Evolutionary conservation across 92 coral and sea anemone species (phyloP).

Genomic region (Parazoanthus swiftii): DNA sequence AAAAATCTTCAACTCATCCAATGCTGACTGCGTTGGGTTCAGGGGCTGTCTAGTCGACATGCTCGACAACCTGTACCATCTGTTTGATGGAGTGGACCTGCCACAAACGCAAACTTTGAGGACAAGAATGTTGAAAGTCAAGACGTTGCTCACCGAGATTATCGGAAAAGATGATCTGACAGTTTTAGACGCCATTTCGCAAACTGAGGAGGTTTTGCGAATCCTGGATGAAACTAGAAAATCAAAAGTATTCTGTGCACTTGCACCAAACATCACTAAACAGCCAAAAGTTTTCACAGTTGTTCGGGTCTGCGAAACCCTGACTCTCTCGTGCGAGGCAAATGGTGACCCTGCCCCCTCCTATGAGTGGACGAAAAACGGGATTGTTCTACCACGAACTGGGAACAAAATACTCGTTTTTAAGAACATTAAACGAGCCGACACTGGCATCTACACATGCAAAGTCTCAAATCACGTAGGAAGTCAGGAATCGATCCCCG

Average conservation of each 20-base stretch:
- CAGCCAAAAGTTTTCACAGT: slow-evolving; percentile 69
- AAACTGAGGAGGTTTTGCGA: slow-evolving; percentile 47
- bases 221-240: slow-evolving; percentile 48
- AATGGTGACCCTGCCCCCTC: slow-evolving; percentile 49
- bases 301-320: slow-evolving; percentile 50
- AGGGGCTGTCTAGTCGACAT: slow-evolving; percentile 60
- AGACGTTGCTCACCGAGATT: slow-evolving; percentile 39
- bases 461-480: slow-evolving; percentile 69
- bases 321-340: slow-evolving; percentile 64
- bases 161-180: slow-evolving; percentile 46
- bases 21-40: slow-evolving; percentile 69
- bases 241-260: slow-evolving; percentile 63
- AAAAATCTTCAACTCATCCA: slow-evolving; percentile 52
- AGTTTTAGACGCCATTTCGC: slow-evolving; percentile 46
- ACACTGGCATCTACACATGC: slow-evolving; percentile 73
- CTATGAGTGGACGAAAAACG: slow-evolving; percentile 68
- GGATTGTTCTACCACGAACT: slow-evolving; percentile 38
- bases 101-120: slow-evolving; percentile 51
- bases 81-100: slow-evolving; percentile 59
- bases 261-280: slow-evolving; percentile 70
- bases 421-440: slow-evolving; percentile 33
- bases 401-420: slow-evolving; percentile 38
- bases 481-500: slow-evolving; percentile 56
- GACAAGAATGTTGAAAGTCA: slow-evolving; percentile 26
- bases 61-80: slow-evolving; percentile 54